Evolutionary conservation across 2,113 vertebrate species (phyloP).

Genomic region (Saccopteryx leptura): DNA sequence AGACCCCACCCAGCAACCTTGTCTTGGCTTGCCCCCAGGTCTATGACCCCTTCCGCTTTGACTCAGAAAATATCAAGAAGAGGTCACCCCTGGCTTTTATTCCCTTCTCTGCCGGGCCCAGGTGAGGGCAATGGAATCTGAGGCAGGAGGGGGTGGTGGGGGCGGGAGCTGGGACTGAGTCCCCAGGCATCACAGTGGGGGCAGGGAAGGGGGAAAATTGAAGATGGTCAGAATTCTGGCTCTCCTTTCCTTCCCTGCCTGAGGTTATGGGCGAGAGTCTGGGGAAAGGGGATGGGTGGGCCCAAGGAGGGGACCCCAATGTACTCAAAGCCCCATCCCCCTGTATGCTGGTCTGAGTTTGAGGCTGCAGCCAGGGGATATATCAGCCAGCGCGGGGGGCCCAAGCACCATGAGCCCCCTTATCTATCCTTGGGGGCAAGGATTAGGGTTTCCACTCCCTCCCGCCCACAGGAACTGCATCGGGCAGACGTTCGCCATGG

Average conservation of each 20-base stretch:
- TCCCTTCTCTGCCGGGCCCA: slow-evolving; percentile 94
- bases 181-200: neutral
- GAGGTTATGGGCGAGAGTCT: neutral
- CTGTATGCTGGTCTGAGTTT: slow-evolving; percentile 88
- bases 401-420: fast-evolving
- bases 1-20: neutral
- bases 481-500: slow-evolving; percentile 94
- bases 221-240: neutral
- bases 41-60: slow-evolving; percentile 92
- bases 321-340: neutral
- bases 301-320: fast-evolving
- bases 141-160: too few relatives aligned
- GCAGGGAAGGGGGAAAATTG: fast-evolving
- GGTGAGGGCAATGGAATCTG: slow-evolving; percentile 82
- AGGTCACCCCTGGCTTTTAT: slow-evolving; percentile 90
- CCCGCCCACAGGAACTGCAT: slow-evolving; percentile 93
- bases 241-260: fast-evolving
- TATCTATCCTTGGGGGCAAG: fast-evolving
- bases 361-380: slow-evolving; percentile 79
- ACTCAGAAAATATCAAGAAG: slow-evolving; percentile 77
- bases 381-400: fast-evolving
- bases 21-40: slow-evolving; percentile 85
- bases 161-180: neutral
- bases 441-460: fast-evolving
- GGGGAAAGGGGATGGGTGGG: neutral